Evolutionary conservation across 2,797 vertebrate species (phyloP).

Genomic region (Sebastolobus alascanus): DNA sequence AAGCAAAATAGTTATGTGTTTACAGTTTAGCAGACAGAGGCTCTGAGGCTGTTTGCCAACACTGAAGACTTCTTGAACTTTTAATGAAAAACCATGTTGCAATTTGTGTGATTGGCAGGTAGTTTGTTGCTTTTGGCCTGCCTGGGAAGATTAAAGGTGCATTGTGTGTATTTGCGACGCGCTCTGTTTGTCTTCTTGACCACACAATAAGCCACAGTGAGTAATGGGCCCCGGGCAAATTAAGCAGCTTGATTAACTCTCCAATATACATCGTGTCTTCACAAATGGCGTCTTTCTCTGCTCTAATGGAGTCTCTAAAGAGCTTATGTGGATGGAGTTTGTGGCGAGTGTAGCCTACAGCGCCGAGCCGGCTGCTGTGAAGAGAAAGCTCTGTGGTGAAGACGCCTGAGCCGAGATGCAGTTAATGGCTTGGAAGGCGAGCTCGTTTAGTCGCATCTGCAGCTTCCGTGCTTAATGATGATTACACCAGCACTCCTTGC

Average conservation of each 20-base stretch:
- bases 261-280: slow-evolving; percentile 66
- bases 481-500: slow-evolving; percentile 33
- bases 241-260: slow-evolving; percentile 75
- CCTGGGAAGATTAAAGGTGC: slow-evolving; percentile 57
- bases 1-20: slow-evolving; percentile 61
- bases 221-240: slow-evolving; percentile 68
- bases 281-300: slow-evolving; percentile 67
- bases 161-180: slow-evolving; percentile 46
- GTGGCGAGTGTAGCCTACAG: slow-evolving; percentile 51
- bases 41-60: slow-evolving; percentile 62
- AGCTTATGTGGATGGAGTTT: slow-evolving; percentile 56
- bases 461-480: slow-evolving; percentile 56
- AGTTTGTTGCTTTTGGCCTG: slow-evolving; percentile 52
- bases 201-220: slow-evolving; percentile 66
- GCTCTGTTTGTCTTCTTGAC: slow-evolving; percentile 70
- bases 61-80: slow-evolving; percentile 71
- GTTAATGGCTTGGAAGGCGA: slow-evolving; percentile 81
- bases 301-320: slow-evolving; percentile 68
- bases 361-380: slow-evolving; percentile 28
- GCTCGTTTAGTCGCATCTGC: slow-evolving; percentile 73
- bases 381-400: slow-evolving; percentile 74
- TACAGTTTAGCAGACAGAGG: slow-evolving; percentile 65
- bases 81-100: slow-evolving; percentile 72
- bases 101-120: slow-evolving; percentile 66
- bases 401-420: slow-evolving; percentile 81